Conservation (phyloP, 2,113 vertebrate species). For the Eublepharis macularius region DNA sequence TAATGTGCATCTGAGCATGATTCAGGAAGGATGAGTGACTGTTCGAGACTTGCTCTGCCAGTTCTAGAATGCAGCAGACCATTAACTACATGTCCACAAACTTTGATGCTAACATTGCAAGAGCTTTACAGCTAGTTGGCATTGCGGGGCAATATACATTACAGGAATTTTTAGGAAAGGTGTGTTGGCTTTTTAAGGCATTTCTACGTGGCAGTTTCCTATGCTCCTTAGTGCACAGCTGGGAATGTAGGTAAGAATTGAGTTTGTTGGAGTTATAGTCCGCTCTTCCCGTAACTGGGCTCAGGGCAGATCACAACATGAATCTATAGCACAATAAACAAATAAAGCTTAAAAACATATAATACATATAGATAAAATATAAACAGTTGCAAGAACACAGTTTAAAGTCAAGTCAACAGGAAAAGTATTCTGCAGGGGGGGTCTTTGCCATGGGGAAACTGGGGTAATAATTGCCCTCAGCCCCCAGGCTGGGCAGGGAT, state of each 20-base stretch:
- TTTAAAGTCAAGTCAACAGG: too few species aligned
- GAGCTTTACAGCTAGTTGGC: background rate
- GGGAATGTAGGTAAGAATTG: background rate
- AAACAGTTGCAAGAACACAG: too few species aligned
- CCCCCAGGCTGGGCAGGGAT: too few species aligned
- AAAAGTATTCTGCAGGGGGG: too few species aligned
- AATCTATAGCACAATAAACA: too few species aligned
- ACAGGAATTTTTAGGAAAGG: background rate
- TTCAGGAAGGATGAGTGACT: background rate
- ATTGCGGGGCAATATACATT: background rate
- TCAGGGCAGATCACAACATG: too few species aligned
- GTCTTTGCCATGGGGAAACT: too few species aligned
- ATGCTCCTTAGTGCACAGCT: background rate
- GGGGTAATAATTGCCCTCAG: too few species aligned
- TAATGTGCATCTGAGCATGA: background rate
- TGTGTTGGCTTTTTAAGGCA: background rate
- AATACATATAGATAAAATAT: too few species aligned
- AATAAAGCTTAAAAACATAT: too few species aligned
- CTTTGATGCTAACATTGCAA: background rate
- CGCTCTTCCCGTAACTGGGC: too few species aligned
- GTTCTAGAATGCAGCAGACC: background rate
- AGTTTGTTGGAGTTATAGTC: too few species aligned
- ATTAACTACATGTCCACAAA: background rate
- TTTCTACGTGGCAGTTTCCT: background rate
- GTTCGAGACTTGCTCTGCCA: background rate